phyloP scores from a whole-genome alignment of 1,140 invertebrate genomes.

The Lasaia peninsularis region DNA sequence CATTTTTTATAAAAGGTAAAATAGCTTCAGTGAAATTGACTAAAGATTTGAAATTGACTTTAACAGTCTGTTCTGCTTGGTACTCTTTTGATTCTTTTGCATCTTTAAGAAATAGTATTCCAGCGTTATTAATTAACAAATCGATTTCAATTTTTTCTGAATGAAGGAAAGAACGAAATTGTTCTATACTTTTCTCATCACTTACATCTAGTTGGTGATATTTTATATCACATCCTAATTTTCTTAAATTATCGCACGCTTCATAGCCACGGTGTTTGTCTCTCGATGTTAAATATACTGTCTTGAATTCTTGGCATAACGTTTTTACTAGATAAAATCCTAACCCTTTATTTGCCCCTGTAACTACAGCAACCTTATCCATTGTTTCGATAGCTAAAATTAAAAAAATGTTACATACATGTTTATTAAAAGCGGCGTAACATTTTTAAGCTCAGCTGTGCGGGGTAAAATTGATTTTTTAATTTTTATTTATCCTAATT shows the following conservation, averaged over 20 bases:
- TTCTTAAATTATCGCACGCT: constrained; percentile 78
- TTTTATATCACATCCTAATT: constrained; percentile 67
- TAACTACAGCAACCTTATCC: constrained; percentile 75
- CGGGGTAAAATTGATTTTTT: too few relatives aligned
- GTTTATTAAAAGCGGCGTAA: too few relatives aligned
- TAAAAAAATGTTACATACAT: too few relatives aligned
- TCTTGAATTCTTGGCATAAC: constrained; percentile 79
- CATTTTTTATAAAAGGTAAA: constrained; percentile 82
- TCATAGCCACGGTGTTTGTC: constrained; percentile 76
- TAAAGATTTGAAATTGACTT: constrained; percentile 83
- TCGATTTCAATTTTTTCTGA: constrained; percentile 84
- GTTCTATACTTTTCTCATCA: constrained; percentile 78
- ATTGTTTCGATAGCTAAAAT: background rate
- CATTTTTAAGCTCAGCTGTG: too few relatives aligned
- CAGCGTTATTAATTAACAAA: constrained; percentile 91
- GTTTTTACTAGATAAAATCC: constrained; percentile 84
- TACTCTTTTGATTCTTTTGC: constrained; percentile 80
- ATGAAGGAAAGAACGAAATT: constrained; percentile 78
- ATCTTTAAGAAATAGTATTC: constrained; percentile 82
- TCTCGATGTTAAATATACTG: constrained; percentile 81
- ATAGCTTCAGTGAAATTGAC: constrained; percentile 81
- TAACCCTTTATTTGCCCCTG: constrained; percentile 88
- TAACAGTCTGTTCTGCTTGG: constrained; percentile 84
- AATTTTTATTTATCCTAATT: too few relatives aligned
- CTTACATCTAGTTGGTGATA: constrained; percentile 85